Evolutionary conservation across 1,140 invertebrate species (phyloP), one percentile per base, ranked within the genome.

Genomic region (Ridgeia piscesae): DNA sequence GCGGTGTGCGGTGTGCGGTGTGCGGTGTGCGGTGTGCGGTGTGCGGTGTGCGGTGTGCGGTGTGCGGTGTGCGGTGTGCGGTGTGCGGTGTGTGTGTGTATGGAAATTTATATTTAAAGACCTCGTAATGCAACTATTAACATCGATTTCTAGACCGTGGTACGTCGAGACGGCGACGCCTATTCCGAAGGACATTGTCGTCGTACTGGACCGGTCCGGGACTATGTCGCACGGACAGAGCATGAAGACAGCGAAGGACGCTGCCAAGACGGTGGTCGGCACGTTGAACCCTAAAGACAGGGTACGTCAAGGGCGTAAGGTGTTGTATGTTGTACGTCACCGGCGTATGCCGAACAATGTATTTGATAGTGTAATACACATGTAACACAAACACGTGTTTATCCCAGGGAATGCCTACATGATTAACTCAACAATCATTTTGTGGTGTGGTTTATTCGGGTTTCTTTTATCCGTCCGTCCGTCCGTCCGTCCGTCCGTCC

Each of bases 81-180:
- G n/a, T n/a, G n/a, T n/a, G n/a, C n/a, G n/a, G n/a, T n/a, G n/a
- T n/a, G n/a, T n/a, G n/a, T n/a, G n/a, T n/a, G n/a, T n/a, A n/a
- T n/a, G n/a, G n/a, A n/a, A 0, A 50, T 0, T 50, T 50, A 50
- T 50, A 50, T 50, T 50, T n/a, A 42, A 42, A 11, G 42, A 42
- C 11, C 2, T 77, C 58, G 27, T 4, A 2, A 21, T 77, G 8
- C 58, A 14, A 1, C 27, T 9, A 4, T 77, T 31, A 77, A 77
- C 58, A 4, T 77, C 27, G 14, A 21, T 77, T 0, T 21, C 89
- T n/a, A 90, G 89, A n/a, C 89, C 89, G 17, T 90, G 89, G 89
- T 90, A 90, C 35, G 89, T 90, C 11, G 89, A 90, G 89, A 33
- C 89, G 35, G 89, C 89, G 11, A 90, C 89, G n/a, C 89, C 89